These are phyloP conservation scores for Stegophylla sp. DNA, from an alignment of 2,888 invertebrate species.

Conservation along the genomic window DNA sequence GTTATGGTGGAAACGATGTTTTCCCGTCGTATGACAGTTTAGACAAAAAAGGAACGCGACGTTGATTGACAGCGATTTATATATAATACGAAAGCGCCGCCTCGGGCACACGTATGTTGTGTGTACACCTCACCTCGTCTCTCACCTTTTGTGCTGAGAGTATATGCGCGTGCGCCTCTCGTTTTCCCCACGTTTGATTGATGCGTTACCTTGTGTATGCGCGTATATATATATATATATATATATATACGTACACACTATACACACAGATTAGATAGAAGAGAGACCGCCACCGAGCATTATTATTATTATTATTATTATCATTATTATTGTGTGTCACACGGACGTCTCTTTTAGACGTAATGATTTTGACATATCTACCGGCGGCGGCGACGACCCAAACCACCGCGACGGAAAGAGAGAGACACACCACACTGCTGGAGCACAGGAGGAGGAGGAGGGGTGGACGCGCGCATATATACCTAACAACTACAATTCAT, in stretches of 20 bases:
- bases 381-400: constrained; percentile 10
- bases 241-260: too few relatives aligned
- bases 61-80: constrained; percentile 59
- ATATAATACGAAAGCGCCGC: constrained; percentile 54
- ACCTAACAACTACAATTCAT: neutral
- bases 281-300: constrained; percentile 36
- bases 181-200: constrained; percentile 45
- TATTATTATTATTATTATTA: constrained; percentile 48
- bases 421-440: neutral
- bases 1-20: constrained; percentile 41
- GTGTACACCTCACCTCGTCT: neutral
- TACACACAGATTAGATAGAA: constrained; percentile 40
- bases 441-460: too few relatives aligned
- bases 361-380: constrained; percentile 58
- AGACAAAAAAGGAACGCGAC: constrained; percentile 57
- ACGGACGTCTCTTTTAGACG: constrained; percentile 58
- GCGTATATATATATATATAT: too few relatives aligned
- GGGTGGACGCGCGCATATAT: neutral
- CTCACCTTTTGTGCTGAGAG: constrained; percentile 15
- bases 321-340: constrained; percentile 48
- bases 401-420: neutral
- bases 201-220: constrained; percentile 45
- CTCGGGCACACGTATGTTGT: neutral
- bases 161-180: constrained; percentile 32
- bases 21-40: constrained; percentile 55